Conservation (phyloP, 2,113 vertebrate genomes). For the Dasyprocta punctata region DNA sequence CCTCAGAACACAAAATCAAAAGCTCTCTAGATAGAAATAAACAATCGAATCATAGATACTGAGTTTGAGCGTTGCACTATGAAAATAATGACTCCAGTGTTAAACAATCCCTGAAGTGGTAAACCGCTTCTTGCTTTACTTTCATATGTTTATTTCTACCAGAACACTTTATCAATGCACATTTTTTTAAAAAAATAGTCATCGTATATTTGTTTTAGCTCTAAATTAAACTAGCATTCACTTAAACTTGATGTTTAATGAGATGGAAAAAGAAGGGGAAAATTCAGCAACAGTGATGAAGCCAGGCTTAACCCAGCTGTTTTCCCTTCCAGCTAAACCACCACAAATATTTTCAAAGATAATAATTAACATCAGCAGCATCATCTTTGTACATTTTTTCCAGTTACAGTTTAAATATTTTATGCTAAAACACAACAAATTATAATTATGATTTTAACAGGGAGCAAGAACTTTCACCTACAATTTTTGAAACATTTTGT, state of each 20-base stretch:
- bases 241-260: not conserved
- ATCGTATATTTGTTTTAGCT: not conserved
- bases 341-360: not conserved
- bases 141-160: not conserved
- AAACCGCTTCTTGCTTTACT: not conserved
- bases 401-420: not conserved
- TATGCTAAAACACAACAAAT: not conserved
- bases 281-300: not conserved
- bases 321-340: accelerated
- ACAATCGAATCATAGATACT: not conserved
- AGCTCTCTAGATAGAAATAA: slow-evolving; percentile 60
- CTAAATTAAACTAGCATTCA: not conserved
- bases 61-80: not conserved
- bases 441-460: slow-evolving; percentile 34
- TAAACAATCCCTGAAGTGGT: not conserved
- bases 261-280: not conserved
- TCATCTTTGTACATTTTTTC: not conserved
- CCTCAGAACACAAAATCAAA: slow-evolving; percentile 50
- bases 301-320: accelerated
- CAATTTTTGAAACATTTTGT: slow-evolving; percentile 79
- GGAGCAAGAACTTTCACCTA: slow-evolving; percentile 73
- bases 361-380: not conserved
- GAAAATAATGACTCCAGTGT: not conserved
- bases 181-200: not conserved
- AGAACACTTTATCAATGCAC: not conserved